These are phyloP conservation scores for Trematomus bernacchii DNA, from an alignment of 2,797 vertebrate genomes.

Conservation along the genomic window DNA sequence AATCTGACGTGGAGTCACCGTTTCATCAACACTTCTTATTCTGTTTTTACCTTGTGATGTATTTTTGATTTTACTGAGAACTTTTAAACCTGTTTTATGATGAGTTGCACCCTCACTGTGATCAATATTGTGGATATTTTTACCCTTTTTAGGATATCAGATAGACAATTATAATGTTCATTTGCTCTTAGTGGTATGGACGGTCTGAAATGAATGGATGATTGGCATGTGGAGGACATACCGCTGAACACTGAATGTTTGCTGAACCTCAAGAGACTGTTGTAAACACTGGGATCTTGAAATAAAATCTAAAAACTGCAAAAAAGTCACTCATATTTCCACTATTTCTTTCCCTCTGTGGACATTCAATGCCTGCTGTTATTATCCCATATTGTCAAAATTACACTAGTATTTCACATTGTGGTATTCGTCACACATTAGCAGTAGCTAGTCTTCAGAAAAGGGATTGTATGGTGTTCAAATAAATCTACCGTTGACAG, in stretches of 20 bases:
- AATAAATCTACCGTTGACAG: background rate
- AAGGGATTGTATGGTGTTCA: background rate
- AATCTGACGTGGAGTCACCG: conserved; percentile 31
- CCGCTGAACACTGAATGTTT: conserved; percentile 46
- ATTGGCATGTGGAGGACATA: conserved; percentile 29
- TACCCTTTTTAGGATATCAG: background rate
- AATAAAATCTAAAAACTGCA: conserved; percentile 48
- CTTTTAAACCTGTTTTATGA: conserved; percentile 60
- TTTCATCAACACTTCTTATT: conserved; percentile 54
- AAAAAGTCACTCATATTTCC: background rate
- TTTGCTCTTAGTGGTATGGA: conserved; percentile 28
- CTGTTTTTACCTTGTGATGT: conserved; percentile 37
- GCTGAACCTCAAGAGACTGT: conserved; percentile 30
- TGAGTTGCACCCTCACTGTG: conserved; percentile 71
- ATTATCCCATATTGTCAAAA: background rate
- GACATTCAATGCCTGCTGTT: background rate
- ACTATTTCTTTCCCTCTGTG: background rate
- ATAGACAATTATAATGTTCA: conserved; percentile 12
- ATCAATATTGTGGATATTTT: conserved; percentile 5
- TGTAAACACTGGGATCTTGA: conserved; percentile 35
- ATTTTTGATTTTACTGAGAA: conserved; percentile 60
- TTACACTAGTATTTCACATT: background rate
- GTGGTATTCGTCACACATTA: background rate
- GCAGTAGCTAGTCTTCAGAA: background rate
- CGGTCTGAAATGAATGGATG: conserved; percentile 28